Percentiles rank a stretch among this genome's conserved stretches.
Conservation (phyloP, 2,797 vertebrate genomes). For the Acanthis flammea region DNA sequence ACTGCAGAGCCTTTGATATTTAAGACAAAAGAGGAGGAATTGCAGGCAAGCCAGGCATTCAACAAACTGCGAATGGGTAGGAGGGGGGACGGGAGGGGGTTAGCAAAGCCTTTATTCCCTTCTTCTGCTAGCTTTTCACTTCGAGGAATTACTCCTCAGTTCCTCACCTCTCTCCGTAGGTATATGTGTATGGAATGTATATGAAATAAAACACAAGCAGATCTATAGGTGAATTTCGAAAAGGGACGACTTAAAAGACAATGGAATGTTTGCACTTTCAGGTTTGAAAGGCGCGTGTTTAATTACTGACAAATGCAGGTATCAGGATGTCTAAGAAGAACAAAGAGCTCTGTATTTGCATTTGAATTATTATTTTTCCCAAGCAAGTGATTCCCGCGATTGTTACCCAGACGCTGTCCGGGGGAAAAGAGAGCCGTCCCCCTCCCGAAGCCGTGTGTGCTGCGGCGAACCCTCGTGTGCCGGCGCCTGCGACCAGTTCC, state of each 20-base stretch:
- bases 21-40: slow-evolving; percentile 95
- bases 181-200: background rate
- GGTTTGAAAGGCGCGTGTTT: slow-evolving; percentile 67
- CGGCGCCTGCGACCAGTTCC: background rate
- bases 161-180: slow-evolving; percentile 35
- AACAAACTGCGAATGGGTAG: slow-evolving; percentile 83
- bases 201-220: background rate
- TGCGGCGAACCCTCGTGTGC: background rate
- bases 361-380: slow-evolving; percentile 73
- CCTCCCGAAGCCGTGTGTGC: background rate
- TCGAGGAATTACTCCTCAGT: slow-evolving; percentile 61
- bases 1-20: slow-evolving; percentile 95
- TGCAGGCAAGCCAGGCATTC: slow-evolving; percentile 76
- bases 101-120: slow-evolving; percentile 84
- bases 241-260: slow-evolving; percentile 39
- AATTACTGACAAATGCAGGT: slow-evolving; percentile 71
- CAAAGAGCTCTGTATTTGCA: slow-evolving; percentile 67
- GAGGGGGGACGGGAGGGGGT: slow-evolving; percentile 50
- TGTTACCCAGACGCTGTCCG: slow-evolving; percentile 18
- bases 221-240: background rate
- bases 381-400: slow-evolving; percentile 53
- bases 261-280: slow-evolving; percentile 65
- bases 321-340: slow-evolving; percentile 62
- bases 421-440: background rate
- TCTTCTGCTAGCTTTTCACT: slow-evolving; percentile 80